A percentile compares a stretch with the other conserved stretches of the same genome.
phyloP scores from a whole-genome alignment of 2,888 invertebrate genomes.

The Diploptera punctata region DNA sequence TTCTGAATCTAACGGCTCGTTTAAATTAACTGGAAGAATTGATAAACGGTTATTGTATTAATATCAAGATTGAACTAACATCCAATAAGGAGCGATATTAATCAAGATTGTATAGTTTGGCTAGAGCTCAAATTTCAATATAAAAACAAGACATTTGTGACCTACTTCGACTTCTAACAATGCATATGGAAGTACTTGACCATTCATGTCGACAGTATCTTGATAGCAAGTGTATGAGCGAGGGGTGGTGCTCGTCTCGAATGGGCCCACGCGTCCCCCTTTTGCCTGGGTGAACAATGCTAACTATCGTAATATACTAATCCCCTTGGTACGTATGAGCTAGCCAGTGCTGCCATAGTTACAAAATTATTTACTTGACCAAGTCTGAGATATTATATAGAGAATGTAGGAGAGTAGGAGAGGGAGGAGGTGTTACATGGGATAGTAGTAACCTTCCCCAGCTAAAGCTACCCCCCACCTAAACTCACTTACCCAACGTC shows the following conservation, averaged over 20 bases:
- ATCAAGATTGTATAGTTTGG: no score
- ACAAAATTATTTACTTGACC: slow-evolving; percentile 42
- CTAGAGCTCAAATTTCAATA: no score
- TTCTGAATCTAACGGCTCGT: no score
- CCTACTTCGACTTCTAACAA: no score
- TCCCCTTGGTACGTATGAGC: slow-evolving; percentile 39
- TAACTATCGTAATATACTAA: slow-evolving; percentile 42
- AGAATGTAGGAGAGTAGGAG: background rate
- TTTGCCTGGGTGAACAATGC: slow-evolving; percentile 30
- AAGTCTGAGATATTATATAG: slow-evolving; percentile 40
- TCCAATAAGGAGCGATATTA: no score
- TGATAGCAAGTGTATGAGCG: no score
- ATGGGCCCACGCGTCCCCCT: slow-evolving; percentile 1
- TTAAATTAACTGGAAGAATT: no score
- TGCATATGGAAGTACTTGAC: no score
- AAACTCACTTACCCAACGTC: slow-evolving; percentile 17
- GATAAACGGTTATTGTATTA: no score
- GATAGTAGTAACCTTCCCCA: slow-evolving; percentile 10
- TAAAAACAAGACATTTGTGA: no score
- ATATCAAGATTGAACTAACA: no score
- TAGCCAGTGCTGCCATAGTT: slow-evolving; percentile 35
- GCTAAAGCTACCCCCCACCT: slow-evolving; percentile 16
- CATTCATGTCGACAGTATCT: no score
- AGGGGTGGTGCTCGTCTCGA: background rate
- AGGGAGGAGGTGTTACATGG: background rate